Evolutionary conservation across 2,113 vertebrate genomes (phyloP), one percentile per base, ranked within the genome.

Genomic region (Loxodonta africana): DNA sequence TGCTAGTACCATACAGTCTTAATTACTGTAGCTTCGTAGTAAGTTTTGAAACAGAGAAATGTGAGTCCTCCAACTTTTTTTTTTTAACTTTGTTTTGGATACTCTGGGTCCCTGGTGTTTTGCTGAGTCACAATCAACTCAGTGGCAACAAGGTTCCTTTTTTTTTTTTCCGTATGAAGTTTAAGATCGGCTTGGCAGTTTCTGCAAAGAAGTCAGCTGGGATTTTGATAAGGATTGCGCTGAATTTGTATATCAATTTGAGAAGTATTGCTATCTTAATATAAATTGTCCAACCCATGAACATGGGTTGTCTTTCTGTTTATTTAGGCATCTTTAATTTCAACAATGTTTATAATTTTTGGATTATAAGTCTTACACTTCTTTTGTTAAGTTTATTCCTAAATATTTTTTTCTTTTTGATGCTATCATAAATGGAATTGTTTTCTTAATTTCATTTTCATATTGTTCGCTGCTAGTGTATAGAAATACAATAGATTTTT

Each of bases 121-220:
- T 12, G 53, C 53, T 57, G 53, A 57, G 53, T 57, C 15, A 17
- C 12, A 17, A 57, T 57, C 48, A 12, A 17, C 53, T 17, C 53
- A 57, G 15, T 14, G 15, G 53, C 53, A 8, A 57, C 15, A 17
- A 17, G 14, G 8, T 57, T 57, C 3, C 3, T 57, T 57, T 57
- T 57, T 57, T 57, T 57, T 57, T n/a, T 67, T 78, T 44, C 51
- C 82, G 78, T 69, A 57, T 46, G 46, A 86, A 77, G 65, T 85
- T 92, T 86, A 86, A 86, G n/a, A 93, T 69, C 6, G 37, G n/a
- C 20, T 80, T 67, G 21, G 57, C 83, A 93, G 0, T 93, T 86
- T 80, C 74, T 87, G 20, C 21, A 69, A 25, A 48, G 57, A 93
- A 3, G 11, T 33, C 65, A 67, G 6, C 18, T 67, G 12, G 46